phyloP scores from a whole-genome alignment of 1,140 invertebrate genomes.

The Drosophila biarmipes region DNA sequence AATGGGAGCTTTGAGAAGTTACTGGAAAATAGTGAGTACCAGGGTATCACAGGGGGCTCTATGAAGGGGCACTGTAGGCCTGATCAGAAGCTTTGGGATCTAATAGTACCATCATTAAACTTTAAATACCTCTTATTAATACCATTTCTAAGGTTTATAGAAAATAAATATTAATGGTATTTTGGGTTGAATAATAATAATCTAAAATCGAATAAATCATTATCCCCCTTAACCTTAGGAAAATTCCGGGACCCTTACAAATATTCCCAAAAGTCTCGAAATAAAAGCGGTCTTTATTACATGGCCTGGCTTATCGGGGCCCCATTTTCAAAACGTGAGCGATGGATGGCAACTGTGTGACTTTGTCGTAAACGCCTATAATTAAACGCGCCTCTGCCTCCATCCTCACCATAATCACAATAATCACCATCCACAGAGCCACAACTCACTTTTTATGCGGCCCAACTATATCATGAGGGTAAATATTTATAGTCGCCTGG shows the following conservation, averaged over 20 bases:
- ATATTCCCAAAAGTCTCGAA: neutral
- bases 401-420: slow-evolving; percentile 48
- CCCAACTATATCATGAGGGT: slow-evolving; percentile 60
- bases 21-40: slow-evolving; percentile 6
- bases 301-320: slow-evolving; percentile 12
- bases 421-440: slow-evolving; percentile 23
- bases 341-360: slow-evolving; percentile 42
- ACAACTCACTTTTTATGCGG: slow-evolving; percentile 57
- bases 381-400: slow-evolving; percentile 52
- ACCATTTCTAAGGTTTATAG: neutral
- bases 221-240: neutral
- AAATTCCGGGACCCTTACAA: neutral
- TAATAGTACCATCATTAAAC: neutral
- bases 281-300: slow-evolving; percentile 13
- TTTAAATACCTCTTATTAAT: neutral
- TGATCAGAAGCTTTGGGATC: neutral
- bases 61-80: no score
- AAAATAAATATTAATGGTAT: no score
- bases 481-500: slow-evolving; percentile 79
- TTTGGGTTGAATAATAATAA: no score
- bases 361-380: slow-evolving; percentile 43
- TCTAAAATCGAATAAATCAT: no score
- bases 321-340: slow-evolving; percentile 29
- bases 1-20: slow-evolving; percentile 35
- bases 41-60: no score